Conservation (phyloP, 2,888 invertebrate genomes). For the Hylaea fasciaria region DNA sequence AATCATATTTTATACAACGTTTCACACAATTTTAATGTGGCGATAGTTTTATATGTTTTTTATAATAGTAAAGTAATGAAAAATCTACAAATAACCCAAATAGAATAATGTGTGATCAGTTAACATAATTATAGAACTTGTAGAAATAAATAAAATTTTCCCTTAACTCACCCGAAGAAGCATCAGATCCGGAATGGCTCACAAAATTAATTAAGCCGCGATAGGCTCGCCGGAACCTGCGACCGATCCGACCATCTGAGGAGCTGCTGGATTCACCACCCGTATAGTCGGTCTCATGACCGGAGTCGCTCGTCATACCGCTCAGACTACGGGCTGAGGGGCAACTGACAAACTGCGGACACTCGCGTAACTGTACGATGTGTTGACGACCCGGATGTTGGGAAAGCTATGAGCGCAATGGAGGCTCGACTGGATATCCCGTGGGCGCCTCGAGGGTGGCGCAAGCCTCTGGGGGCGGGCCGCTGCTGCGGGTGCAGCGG, state of each 20-base stretch:
- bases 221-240: neutral
- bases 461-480: slow-evolving; percentile 51
- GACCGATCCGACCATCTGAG: neutral
- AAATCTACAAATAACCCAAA: neutral
- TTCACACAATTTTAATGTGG: no score
- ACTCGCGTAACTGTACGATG: slow-evolving; percentile 8
- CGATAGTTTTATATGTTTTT: no score
- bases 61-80: no score
- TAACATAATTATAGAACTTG: neutral
- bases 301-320: neutral
- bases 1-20: no score
- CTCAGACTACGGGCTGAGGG: neutral
- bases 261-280: slow-evolving; percentile 1
- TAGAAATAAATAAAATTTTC: no score
- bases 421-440: slow-evolving; percentile 40
- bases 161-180: slow-evolving; percentile 1
- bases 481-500: slow-evolving; percentile 53
- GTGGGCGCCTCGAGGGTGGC: slow-evolving; percentile 46
- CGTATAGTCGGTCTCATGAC: slow-evolving; percentile 2
- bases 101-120: neutral
- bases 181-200: neutral
- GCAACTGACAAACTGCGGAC: neutral
- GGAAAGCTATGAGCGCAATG: slow-evolving; percentile 54
- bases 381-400: slow-evolving; percentile 38
- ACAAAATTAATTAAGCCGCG: neutral